Evolutionary conservation across 2,113 vertebrate species (phyloP), one percentile per base, ranked within the genome.

Genomic region (Menura novaehollandiae): DNA sequence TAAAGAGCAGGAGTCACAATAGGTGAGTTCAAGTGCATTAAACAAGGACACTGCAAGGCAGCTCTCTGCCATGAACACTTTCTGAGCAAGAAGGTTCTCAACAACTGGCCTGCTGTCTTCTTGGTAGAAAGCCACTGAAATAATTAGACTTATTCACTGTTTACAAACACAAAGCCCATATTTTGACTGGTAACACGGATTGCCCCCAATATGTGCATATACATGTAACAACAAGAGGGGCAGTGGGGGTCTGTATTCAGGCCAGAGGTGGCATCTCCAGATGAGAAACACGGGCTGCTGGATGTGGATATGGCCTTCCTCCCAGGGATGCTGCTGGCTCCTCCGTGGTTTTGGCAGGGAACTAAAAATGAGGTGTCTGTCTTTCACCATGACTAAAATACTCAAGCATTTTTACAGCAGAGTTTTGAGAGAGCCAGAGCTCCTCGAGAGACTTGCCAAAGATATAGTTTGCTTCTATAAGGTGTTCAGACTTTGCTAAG

Each of bases 31-130:
- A 84, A 9, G 53, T 58, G 66, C 77, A 35, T 27, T 30, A 49
- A 91, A 27, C 43, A 53, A 58, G 11, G 76, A 39, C 68, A 60
- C 28, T 78, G 80, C 87, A 93, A 88, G 72, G 79, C 88, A 80
- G 2, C 78, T 60, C 84, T 72, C 63, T 86, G 39, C 75, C 79
- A 55, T 1, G 3, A 91, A 92, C 43, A 21, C 41, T 85, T 92
- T 51, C 86, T 85, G 75, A 92, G 95, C 80, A 81, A 92, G 59
- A 72, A 74, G 64, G 49, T 46, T 89, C 79, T 82, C 66, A 95
- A 94, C 84, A 96, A 78, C 64, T 33, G 53, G 14, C 49, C 66
- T 66, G 28, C 77, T 91, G 74, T 89, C 91, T 82, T 44, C 77
- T 59, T 76, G 62, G 66, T 52, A 41, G 53, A 85, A 92, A 53